phyloP scores from a whole-genome alignment of 2,888 invertebrate genomes.

The Xylocampa areola region DNA sequence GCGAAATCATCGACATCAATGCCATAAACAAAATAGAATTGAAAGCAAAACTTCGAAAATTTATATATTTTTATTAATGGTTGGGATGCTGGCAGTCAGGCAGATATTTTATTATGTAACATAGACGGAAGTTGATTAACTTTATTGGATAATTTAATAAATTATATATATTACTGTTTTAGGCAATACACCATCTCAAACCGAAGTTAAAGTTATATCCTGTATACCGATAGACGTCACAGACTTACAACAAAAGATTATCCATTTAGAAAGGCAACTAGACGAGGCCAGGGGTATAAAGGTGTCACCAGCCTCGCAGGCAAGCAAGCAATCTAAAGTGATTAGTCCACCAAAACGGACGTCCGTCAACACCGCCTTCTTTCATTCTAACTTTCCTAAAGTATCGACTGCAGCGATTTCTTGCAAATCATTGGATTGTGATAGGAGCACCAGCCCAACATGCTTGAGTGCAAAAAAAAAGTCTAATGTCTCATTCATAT shows the following conservation, averaged over 20 bases:
- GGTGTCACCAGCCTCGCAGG: not conserved
- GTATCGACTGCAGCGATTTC: conserved; percentile 17
- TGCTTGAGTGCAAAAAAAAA: conserved; percentile 19
- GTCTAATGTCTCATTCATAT: conserved; percentile 46
- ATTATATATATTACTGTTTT: conserved; percentile 42
- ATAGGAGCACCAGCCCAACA: conserved; percentile 14
- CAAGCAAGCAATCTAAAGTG: not conserved
- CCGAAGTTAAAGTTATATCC: conserved; percentile 86
- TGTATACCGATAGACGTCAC: conserved; percentile 86
- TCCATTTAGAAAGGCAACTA: conserved; percentile 74
- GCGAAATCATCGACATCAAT: too few relatives aligned
- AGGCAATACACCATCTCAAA: conserved; percentile 84
- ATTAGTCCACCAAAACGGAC: not conserved
- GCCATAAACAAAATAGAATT: too few relatives aligned
- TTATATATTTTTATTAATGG: too few relatives aligned
- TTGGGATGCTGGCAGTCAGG: too few relatives aligned
- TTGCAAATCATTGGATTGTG: conserved; percentile 34
- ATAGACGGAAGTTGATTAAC: too few relatives aligned
- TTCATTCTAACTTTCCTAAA: conserved; percentile 7
- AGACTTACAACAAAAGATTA: conserved; percentile 81
- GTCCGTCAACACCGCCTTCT: conserved; percentile 12
- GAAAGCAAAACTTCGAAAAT: too few relatives aligned
- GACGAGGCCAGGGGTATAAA: conserved; percentile 62
- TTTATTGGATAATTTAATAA: conserved; percentile 1
- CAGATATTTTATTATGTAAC: too few relatives aligned